Evolutionary conservation across 2,113 vertebrate genomes (phyloP).

Genomic region (Eulacestoma nigropectus): DNA sequence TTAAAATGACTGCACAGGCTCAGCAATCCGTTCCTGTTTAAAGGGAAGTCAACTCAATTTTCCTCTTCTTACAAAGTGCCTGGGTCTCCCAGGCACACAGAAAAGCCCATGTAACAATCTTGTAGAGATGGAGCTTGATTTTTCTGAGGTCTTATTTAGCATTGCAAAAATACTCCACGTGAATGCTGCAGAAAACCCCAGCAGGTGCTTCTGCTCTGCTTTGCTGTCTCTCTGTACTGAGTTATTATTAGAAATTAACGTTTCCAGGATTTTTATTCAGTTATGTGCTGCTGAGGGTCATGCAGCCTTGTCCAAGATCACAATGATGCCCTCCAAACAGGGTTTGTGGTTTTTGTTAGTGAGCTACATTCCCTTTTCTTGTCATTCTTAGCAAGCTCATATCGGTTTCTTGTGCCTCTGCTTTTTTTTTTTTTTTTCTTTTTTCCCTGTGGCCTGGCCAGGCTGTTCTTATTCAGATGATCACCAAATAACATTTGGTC

Average conservation of each 20-base stretch:
- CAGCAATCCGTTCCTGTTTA: background rate
- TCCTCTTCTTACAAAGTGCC: background rate
- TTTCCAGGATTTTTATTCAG: background rate
- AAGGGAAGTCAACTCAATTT: slow-evolving; percentile 10
- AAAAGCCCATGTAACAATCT: background rate
- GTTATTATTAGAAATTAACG: background rate
- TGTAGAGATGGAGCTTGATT: background rate
- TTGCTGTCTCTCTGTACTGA: background rate
- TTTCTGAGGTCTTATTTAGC: background rate
- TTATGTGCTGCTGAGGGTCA: background rate
- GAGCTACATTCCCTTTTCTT: accelerated
- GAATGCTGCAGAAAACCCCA: background rate
- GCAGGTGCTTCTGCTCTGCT: background rate
- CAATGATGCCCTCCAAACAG: background rate
- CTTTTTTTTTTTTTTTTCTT: no score
- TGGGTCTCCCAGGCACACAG: background rate
- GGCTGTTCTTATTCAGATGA: background rate
- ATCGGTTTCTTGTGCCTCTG: accelerated
- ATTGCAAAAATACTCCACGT: background rate
- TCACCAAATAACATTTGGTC: background rate
- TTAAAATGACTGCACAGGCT: background rate
- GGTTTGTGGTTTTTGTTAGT: background rate
- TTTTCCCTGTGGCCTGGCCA: background rate
- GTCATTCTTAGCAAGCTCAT: accelerated
- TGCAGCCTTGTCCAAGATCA: background rate